Conservation (phyloP, 2,888 invertebrate species). For the Lissocephala sabroskyi region DNA sequence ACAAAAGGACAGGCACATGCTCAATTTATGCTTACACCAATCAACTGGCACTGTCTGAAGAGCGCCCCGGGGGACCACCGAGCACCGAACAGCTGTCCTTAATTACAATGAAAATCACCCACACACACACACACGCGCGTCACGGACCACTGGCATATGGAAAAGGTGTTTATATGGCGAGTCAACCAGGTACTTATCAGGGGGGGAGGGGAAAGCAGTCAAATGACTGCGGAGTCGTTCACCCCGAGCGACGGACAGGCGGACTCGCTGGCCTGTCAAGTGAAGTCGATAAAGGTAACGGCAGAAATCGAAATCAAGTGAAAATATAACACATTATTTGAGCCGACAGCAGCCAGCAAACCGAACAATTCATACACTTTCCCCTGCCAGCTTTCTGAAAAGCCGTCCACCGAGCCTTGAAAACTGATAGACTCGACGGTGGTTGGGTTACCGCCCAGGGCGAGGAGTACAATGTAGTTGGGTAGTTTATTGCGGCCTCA, state of each 20-base stretch:
- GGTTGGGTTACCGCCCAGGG: conserved; percentile 43
- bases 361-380: no score
- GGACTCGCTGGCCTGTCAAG: conserved; percentile 6
- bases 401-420: no score
- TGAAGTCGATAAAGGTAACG: not conserved
- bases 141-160: no score
- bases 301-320: conserved; percentile 33
- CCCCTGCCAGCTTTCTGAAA: no score
- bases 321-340: conserved; percentile 45
- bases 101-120: conserved; percentile 42
- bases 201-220: no score
- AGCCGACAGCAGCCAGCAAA: conserved; percentile 20
- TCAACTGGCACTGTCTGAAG: conserved; percentile 27
- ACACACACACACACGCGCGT: conserved; percentile 1
- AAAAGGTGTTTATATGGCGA: no score
- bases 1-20: conserved; percentile 26
- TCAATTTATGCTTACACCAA: conserved; percentile 37
- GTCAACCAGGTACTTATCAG: no score
- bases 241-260: conserved; percentile 20
- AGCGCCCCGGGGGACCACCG: conserved; percentile 25
- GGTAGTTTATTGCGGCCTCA: conserved; percentile 28
- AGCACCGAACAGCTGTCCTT: conserved; percentile 39
- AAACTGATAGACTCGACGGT: not conserved
- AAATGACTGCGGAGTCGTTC: conserved; percentile 40
- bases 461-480: not conserved